Evolutionary conservation across 2,113 vertebrate species (phyloP), one percentile per base, ranked within the genome.

Genomic region (Symphodus melops): DNA sequence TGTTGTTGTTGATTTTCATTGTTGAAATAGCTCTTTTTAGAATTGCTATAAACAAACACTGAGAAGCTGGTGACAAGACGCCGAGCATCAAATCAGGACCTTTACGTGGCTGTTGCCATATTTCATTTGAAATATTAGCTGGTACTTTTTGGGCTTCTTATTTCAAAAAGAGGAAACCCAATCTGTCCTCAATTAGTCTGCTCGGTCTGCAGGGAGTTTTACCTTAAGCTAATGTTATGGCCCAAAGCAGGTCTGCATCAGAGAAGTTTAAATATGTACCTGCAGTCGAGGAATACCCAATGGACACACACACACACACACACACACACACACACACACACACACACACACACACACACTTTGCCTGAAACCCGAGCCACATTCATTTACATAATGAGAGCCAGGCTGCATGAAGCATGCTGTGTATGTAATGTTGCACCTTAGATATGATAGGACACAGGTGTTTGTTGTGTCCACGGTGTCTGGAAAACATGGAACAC

Each of bases 321-420:
- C n/a, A n/a, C n/a, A n/a, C n/a, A n/a, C n/a, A n/a, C n/a, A n/a
- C n/a, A n/a, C n/a, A n/a, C n/a, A n/a, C n/a, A n/a, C n/a, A n/a
- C n/a, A n/a, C n/a, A n/a, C n/a, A n/a, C n/a, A 53, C 60, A 49
- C 51, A 49, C 64, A 39, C 68, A 81, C n/a, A n/a, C 46, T 72
- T 58, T 72, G 67, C 52, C 55, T 77, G 56, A 76, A 78, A 75
- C 36, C 46, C 44, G 62, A 86, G 67, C 76, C 64, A 36, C 54
- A 19, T 8, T 25, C 17, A 85, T 85, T 87, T 86, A 66, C 72
- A 86, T 86, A 72, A 77, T 62, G 69, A 60, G 41, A 73, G 57
- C 28, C 58, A 77, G 66, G 54, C 41, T 68, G 21, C 37, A 36
- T 20, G 58, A 42, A 37, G 54, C 55, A 36, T 17, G 70, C 28